These are phyloP conservation scores for Scrobipalpa atriplicella DNA, from an alignment of 2,888 invertebrate genomes.

Conservation along the genomic window DNA sequence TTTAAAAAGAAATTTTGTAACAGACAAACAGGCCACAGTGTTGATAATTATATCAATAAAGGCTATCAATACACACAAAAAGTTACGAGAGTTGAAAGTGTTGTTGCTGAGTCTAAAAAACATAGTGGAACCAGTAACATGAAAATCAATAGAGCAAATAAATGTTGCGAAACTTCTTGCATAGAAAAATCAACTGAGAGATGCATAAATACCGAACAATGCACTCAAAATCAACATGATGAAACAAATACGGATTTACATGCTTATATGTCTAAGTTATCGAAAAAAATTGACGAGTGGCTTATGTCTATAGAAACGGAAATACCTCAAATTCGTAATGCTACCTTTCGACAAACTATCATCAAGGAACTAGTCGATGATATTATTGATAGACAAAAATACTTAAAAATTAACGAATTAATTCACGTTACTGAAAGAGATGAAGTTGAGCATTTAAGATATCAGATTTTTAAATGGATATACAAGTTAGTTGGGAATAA, in stretches of 20 bases:
- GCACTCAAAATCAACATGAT: conserved; percentile 36
- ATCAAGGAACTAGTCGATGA: conserved; percentile 60
- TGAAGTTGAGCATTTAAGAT: conserved; percentile 64
- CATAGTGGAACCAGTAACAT: neutral
- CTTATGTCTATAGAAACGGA: conserved; percentile 42
- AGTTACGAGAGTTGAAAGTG: neutral
- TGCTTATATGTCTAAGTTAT: conserved; percentile 46
- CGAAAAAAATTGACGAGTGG: conserved; percentile 60
- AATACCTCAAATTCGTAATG: conserved; percentile 40
- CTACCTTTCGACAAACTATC: conserved; percentile 45
- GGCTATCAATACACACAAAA: conserved; percentile 24
- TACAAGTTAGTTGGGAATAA: conserved; percentile 56
- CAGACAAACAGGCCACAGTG: conserved; percentile 16
- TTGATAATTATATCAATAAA: neutral
- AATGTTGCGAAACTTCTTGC: neutral
- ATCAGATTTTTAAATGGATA: conserved; percentile 69
- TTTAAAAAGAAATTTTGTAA: conserved; percentile 35
- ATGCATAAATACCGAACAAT: neutral
- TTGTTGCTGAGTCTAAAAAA: neutral
- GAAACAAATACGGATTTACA: conserved; percentile 41
- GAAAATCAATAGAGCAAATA: neutral
- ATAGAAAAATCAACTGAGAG: neutral
- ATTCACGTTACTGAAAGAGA: conserved; percentile 42
- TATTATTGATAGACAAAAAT: conserved; percentile 63
- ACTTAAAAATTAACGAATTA: conserved; percentile 53